Percentiles rank a stretch among this genome's conserved stretches.
Conservation (phyloP, 2,113 vertebrate species). For the Tonatia bakeri region DNA sequence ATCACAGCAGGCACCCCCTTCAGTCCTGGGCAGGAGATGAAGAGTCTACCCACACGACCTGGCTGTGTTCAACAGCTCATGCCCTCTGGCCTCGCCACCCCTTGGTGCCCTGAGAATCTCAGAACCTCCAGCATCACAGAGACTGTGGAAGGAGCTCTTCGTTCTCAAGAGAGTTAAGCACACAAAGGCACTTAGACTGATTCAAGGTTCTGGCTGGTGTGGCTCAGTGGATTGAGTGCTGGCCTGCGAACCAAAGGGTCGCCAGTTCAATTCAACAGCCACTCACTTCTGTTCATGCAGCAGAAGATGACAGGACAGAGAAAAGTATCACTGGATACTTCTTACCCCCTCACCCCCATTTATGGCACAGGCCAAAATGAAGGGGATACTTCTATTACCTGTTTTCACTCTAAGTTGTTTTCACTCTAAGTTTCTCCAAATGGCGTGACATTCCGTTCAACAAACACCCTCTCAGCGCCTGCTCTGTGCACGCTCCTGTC, state of each 20-base stretch:
- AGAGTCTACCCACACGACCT: not conserved
- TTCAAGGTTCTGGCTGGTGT: not conserved
- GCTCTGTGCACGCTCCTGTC: not conserved
- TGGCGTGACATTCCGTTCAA: not conserved
- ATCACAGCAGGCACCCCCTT: not conserved
- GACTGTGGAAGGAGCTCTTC: not conserved
- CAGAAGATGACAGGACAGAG: not conserved
- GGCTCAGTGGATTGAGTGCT: too few species aligned
- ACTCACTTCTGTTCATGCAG: not conserved
- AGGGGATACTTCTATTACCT: not conserved
- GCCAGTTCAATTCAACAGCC: not conserved
- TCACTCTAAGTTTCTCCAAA: not conserved
- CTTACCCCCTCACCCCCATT: not conserved
- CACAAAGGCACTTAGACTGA: not conserved
- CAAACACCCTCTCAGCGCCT: not conserved
- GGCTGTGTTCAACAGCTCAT: not conserved
- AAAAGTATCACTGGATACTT: not conserved
- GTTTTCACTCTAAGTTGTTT: not conserved
- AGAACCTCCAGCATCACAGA: not conserved
- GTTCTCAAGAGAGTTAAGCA: not conserved
- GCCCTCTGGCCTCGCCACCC: not conserved
- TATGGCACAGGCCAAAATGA: not conserved
- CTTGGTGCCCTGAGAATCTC: not conserved
- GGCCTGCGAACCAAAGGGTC: too few species aligned
- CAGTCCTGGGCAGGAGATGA: not conserved